Evolutionary conservation across 1,140 invertebrate genomes (phyloP).

Genomic region (Ladona fulva): DNA sequence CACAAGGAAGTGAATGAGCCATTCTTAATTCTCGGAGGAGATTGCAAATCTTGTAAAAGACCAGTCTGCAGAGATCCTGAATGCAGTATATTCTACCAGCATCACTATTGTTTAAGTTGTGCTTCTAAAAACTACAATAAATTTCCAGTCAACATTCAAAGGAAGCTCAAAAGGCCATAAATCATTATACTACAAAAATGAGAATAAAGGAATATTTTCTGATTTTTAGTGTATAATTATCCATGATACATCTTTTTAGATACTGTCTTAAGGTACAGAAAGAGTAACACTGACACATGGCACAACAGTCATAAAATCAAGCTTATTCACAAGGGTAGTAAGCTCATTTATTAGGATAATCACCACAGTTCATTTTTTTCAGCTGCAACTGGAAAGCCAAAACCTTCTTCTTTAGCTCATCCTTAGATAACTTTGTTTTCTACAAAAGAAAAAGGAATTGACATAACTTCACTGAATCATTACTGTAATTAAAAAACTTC

Average conservation of each 20-base stretch:
- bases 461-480: too few relatives aligned
- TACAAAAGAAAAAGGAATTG: neutral
- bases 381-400: neutral
- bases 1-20: slow-evolving; percentile 42
- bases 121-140: slow-evolving; percentile 44
- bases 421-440: slow-evolving; percentile 17
- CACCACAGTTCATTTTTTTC: slow-evolving; percentile 15
- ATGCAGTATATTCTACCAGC: slow-evolving; percentile 73
- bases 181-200: too few relatives aligned
- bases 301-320: too few relatives aligned
- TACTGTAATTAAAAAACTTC: too few relatives aligned
- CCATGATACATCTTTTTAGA: too few relatives aligned
- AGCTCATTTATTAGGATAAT: slow-evolving; percentile 11
- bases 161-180: slow-evolving; percentile 30
- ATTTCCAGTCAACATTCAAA: slow-evolving; percentile 55
- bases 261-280: too few relatives aligned
- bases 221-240: too few relatives aligned
- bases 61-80: slow-evolving; percentile 56
- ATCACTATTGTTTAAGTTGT: slow-evolving; percentile 62
- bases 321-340: slow-evolving; percentile 25
- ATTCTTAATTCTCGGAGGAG: slow-evolving; percentile 60
- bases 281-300: too few relatives aligned
- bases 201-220: too few relatives aligned
- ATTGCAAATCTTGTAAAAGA: slow-evolving; percentile 58
- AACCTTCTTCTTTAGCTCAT: neutral